Percentiles rank a stretch among this genome's conserved stretches.
These are phyloP conservation scores for Myrmecophaga tridactyla DNA, from an alignment of 2,113 vertebrate genomes.

Conservation along the genomic window DNA sequence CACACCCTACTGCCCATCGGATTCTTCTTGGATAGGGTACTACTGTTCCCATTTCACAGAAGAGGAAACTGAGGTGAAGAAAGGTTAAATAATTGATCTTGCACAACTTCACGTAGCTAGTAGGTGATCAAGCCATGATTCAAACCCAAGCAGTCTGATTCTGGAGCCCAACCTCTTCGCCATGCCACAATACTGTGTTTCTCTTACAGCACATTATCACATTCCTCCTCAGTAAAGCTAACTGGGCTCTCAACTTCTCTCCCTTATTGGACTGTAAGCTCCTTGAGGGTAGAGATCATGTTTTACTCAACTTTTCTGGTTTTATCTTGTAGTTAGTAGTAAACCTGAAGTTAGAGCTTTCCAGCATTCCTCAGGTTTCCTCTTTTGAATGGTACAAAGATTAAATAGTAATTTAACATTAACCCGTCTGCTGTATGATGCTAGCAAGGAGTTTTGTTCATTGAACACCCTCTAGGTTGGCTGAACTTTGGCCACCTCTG, in stretches of 20 bases:
- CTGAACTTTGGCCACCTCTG: not conserved
- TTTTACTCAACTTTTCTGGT: not conserved
- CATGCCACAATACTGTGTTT: not conserved
- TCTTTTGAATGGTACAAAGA: slow-evolving; percentile 15
- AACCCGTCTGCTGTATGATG: not conserved
- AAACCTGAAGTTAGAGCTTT: not conserved
- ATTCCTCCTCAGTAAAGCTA: not conserved
- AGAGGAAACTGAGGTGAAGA: not conserved
- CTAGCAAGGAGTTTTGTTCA: slow-evolving; percentile 26
- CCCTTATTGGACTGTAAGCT: slow-evolving; percentile 7
- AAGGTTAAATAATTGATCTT: slow-evolving; percentile 5
- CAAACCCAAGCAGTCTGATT: not conserved
- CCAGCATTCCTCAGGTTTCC: not conserved
- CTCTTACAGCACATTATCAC: not conserved
- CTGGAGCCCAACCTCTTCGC: not conserved
- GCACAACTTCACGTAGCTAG: not conserved
- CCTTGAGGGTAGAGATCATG: not conserved
- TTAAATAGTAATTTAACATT: slow-evolving; percentile 22
- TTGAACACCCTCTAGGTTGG: not conserved
- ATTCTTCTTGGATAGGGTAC: not conserved
- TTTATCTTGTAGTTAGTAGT: not conserved
- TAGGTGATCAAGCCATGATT: not conserved
- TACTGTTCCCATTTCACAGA: slow-evolving; percentile 5
- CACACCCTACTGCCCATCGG: not conserved
- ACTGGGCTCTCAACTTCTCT: not conserved